These are phyloP conservation scores for Zaprionus tsacasi DNA, from an alignment of 1,140 invertebrate species.

Conservation along the genomic window DNA sequence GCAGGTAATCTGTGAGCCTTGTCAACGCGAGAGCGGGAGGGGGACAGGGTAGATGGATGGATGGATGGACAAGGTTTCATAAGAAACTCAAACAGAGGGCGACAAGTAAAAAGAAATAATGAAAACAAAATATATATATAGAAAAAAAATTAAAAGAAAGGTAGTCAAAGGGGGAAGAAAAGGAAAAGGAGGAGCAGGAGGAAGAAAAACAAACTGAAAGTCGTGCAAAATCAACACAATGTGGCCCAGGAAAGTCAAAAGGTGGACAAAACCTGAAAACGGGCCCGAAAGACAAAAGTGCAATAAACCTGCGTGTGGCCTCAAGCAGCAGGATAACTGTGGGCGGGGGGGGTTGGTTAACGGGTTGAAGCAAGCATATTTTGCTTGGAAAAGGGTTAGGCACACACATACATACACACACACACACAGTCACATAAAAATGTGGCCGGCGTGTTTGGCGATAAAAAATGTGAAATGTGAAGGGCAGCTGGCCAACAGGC, in stretches of 20 bases:
- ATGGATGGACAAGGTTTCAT: slow-evolving; percentile 7
- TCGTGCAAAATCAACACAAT: slow-evolving; percentile 56
- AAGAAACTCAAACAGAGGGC: slow-evolving; percentile 56
- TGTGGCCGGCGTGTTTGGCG: slow-evolving; percentile 51
- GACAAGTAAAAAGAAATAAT: slow-evolving; percentile 27
- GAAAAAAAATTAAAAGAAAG: slow-evolving; percentile 14
- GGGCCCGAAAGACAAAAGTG: slow-evolving; percentile 36
- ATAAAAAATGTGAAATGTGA: slow-evolving; percentile 77
- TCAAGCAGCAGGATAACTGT: neutral
- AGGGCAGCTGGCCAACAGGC: slow-evolving; percentile 45
- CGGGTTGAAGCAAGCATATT: slow-evolving; percentile 66
- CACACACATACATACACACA: no score
- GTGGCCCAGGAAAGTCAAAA: slow-evolving; percentile 58
- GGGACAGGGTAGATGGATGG: neutral
- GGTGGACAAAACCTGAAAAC: slow-evolving; percentile 36
- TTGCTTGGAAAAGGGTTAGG: slow-evolving; percentile 62
- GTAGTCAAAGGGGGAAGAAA: neutral
- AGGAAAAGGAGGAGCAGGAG: neutral
- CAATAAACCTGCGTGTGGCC: slow-evolving; percentile 36
- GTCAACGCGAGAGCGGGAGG: slow-evolving; percentile 28
- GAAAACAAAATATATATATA: slow-evolving; percentile 17
- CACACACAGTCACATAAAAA: slow-evolving; percentile 35
- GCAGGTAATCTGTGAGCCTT: slow-evolving; percentile 60
- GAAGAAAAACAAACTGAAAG: slow-evolving; percentile 35
- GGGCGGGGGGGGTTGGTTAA: slow-evolving; percentile 1